Base-by-base conservation (phyloP, 2,797 vertebrate genomes). In the Muscicapa striata region DNA sequence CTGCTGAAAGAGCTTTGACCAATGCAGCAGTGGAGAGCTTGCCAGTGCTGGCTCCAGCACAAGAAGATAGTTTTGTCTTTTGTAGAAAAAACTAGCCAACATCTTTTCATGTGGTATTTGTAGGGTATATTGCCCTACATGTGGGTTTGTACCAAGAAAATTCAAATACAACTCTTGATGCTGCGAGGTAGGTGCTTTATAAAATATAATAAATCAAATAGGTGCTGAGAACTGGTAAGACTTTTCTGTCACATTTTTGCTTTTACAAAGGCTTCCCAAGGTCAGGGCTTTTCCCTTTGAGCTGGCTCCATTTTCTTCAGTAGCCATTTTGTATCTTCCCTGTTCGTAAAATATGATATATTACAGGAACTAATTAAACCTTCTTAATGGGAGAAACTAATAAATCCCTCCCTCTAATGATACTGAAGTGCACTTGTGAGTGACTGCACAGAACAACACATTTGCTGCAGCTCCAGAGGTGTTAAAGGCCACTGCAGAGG, bases 321-420 rank as follows among this genome's bases (percentile, higher is more conserved):
- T 14, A 96, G 22, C 76, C 57, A 94, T 85, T 93, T 69, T 85
- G 68, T 80, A 55, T 54, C 74, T 61, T 78, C 61, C 46, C 38
- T 49, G 15, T 13, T 29, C 2, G 5, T 61, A 43, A 89, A 89
- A 43, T 7, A 30, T 54, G 46, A 79, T 89, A 82, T 88, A 88
- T 88, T 74, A 86, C 64, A 80, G 52, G 64, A 90, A 94, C 43
- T 45, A 88, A 88, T 94, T 93, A 88, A 88, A 76, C 45, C 40
- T 70, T 58, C 52, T 88, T 66, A 66, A 88, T 9, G 74, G 17
- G 10, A 87, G 41, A 79, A 79, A 59, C 48, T 59, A 84, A 88
- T 87, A 88, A 92, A 86, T 74, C 64, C 85, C 63, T 69, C 73
- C 59, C 34, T 62, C 49, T 80, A 73, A 79, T 51, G 83, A 45